Conservation (phyloP, 2,113 vertebrate species). For the Cacatua alba region DNA sequence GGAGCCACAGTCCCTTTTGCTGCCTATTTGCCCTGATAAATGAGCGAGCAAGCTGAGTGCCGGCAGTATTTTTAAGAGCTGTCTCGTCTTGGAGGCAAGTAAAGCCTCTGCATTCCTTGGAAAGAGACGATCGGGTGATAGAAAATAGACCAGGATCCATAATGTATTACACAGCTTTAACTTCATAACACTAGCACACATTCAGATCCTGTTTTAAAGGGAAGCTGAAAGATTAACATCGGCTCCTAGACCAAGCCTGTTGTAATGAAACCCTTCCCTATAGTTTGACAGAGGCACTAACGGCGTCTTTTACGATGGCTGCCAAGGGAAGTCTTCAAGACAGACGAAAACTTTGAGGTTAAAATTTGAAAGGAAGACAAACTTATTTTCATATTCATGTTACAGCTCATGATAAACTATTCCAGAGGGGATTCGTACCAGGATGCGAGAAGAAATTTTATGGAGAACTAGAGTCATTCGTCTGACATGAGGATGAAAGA, state of each 20-base stretch:
- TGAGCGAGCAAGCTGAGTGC: neutral
- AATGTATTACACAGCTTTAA: neutral
- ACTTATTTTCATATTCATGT: slow-evolving; percentile 3
- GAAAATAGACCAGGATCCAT: neutral
- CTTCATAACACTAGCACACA: neutral
- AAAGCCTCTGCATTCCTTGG: neutral
- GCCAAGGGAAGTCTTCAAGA: slow-evolving; percentile 53
- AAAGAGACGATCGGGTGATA: neutral
- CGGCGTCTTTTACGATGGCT: neutral
- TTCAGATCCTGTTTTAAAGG: neutral
- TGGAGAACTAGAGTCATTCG: slow-evolving; percentile 21
- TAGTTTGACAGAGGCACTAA: neutral
- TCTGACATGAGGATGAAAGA: slow-evolving; percentile 24
- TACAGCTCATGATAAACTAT: slow-evolving; percentile 42
- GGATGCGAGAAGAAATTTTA: slow-evolving; percentile 27
- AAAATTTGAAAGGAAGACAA: slow-evolving; percentile 53
- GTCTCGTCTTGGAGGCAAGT: neutral
- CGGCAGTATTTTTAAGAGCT: neutral
- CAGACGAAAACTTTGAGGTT: slow-evolving; percentile 29
- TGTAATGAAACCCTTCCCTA: slow-evolving; percentile 13
- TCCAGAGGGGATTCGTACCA: slow-evolving; percentile 32
- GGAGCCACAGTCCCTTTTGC: neutral
- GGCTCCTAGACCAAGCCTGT: neutral
- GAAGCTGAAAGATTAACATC: slow-evolving; percentile 21
- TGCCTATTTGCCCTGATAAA: neutral